These are phyloP conservation scores for Coregonus ussuriensis DNA, from an alignment of 2,797 vertebrate species.

Conservation along the genomic window DNA sequence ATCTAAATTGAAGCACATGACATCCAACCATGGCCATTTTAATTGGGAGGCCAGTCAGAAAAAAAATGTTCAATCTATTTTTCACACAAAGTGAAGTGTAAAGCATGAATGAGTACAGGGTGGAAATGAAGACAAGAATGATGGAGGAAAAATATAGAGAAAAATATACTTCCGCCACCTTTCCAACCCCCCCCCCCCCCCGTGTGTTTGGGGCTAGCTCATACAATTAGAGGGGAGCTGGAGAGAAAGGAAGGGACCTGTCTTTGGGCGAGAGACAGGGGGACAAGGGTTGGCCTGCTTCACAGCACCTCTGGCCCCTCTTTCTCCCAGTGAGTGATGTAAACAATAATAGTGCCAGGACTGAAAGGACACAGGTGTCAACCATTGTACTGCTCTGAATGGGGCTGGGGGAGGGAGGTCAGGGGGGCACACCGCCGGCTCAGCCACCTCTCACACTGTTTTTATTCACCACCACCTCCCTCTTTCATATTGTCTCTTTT, in stretches of 20 bases:
- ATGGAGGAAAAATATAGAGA: neutral
- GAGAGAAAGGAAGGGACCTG: neutral
- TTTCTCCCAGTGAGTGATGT: slow-evolving; percentile 65
- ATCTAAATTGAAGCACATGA: slow-evolving; percentile 1
- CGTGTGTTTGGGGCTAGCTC: slow-evolving; percentile 60
- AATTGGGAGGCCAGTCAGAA: neutral
- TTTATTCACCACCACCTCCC: slow-evolving; percentile 62
- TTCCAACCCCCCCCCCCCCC: neutral
- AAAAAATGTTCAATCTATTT: neutral
- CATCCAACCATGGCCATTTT: neutral
- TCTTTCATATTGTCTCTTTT: slow-evolving; percentile 44
- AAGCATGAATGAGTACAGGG: neutral
- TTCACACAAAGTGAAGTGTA: neutral
- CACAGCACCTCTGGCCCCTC: slow-evolving; percentile 54
- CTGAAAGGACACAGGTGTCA: slow-evolving; percentile 84
- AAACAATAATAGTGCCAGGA: slow-evolving; percentile 77
- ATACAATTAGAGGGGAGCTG: slow-evolving; percentile 61
- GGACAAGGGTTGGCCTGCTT: slow-evolving; percentile 59
- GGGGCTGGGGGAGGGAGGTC: slow-evolving; percentile 66
- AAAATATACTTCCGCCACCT: neutral
- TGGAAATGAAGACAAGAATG: neutral
- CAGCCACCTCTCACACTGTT: slow-evolving; percentile 63
- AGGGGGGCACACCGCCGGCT: slow-evolving; percentile 65
- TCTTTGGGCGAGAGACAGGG: slow-evolving; percentile 7
- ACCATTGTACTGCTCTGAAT: slow-evolving; percentile 78